Percentiles rank a stretch among this genome's conserved stretches.
Conservation (phyloP, 1,140 invertebrate genomes). For the Eciton burchellii region DNA sequence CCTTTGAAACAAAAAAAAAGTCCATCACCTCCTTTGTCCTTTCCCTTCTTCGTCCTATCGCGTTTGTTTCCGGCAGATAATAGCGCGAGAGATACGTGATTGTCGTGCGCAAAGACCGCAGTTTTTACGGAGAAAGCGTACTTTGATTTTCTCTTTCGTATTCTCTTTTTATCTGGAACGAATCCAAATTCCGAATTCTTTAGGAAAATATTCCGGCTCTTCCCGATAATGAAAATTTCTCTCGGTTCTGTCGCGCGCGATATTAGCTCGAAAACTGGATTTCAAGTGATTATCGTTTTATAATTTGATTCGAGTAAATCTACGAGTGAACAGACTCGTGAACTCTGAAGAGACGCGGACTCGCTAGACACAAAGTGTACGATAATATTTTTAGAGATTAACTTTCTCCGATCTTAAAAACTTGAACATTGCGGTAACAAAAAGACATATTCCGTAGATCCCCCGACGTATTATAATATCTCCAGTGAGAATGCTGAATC, state of each 20-base stretch:
- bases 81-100: conserved; percentile 6
- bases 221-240: conserved; percentile 16
- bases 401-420: conserved; percentile 1
- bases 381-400: conserved; percentile 6
- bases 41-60: conserved; percentile 25
- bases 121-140: not conserved
- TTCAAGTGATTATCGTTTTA: conserved; percentile 2
- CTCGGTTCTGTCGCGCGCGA: not conserved
- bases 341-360: no score
- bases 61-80: conserved; percentile 40
- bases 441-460: not conserved
- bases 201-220: not conserved
- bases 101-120: conserved; percentile 45
- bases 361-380: not conserved
- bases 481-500: not conserved
- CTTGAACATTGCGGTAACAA: not conserved
- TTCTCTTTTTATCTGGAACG: conserved; percentile 9
- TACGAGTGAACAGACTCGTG: not conserved
- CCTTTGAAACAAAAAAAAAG: conserved; percentile 38
- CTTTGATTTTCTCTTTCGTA: conserved; percentile 1
- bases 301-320: not conserved
- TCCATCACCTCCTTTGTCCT: conserved; percentile 8
- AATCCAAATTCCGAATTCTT: conserved; percentile 19
- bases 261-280: conserved; percentile 12
- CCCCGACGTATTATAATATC: not conserved